These are phyloP conservation scores for Schizothorax lantsangensis DNA, from an alignment of 2,797 vertebrate genomes.

Conservation along the genomic window DNA sequence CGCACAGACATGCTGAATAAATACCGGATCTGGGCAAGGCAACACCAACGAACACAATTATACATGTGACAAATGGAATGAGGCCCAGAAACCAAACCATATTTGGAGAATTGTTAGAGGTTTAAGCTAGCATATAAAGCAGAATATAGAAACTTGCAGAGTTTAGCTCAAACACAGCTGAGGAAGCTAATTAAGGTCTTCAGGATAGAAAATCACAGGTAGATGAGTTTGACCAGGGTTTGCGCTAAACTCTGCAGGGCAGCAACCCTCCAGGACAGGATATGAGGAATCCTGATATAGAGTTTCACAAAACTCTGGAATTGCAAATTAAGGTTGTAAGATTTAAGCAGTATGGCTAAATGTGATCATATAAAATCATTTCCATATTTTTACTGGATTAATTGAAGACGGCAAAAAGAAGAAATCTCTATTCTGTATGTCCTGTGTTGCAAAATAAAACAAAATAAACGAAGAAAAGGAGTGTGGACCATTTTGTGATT, in stretches of 20 bases:
- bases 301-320: background rate
- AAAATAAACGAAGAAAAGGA: no score
- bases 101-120: background rate
- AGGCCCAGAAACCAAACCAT: background rate
- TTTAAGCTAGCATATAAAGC: background rate
- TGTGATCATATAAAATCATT: background rate
- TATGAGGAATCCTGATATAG: background rate
- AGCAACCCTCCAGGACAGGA: background rate
- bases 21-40: slow-evolving; percentile 55
- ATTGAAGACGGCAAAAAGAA: no score
- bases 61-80: slow-evolving; percentile 39
- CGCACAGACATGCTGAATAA: slow-evolving; percentile 53
- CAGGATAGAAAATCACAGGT: background rate
- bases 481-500: no score
- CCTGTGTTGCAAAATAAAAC: no score
- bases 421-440: no score
- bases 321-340: background rate
- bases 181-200: background rate
- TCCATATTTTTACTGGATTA: background rate
- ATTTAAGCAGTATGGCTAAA: background rate
- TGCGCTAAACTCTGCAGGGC: background rate
- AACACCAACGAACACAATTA: slow-evolving; percentile 37
- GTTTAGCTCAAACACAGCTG: background rate
- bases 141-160: background rate
- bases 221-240: background rate